These are phyloP conservation scores for Perca schrenkii DNA, from an alignment of 2,113 vertebrate genomes.

Conservation along the genomic window DNA sequence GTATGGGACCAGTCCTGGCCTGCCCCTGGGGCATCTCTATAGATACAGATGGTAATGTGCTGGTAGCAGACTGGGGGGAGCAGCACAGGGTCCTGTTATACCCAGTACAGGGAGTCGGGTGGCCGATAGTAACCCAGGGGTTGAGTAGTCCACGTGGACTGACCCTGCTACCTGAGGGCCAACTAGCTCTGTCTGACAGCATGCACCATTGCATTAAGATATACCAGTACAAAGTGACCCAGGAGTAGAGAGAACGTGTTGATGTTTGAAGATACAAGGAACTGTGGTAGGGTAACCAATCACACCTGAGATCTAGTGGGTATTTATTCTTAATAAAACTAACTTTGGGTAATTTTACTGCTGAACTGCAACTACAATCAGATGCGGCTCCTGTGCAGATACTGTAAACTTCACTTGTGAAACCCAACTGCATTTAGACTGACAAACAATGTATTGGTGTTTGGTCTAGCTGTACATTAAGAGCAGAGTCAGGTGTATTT, in stretches of 20 bases:
- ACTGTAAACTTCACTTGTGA: neutral
- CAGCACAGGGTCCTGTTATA: conserved; percentile 83
- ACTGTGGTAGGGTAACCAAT: neutral
- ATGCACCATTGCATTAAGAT: conserved; percentile 89
- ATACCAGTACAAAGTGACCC: conserved; percentile 81
- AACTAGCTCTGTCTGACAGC: conserved; percentile 85
- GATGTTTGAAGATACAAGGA: neutral
- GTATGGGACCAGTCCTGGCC: conserved; percentile 80
- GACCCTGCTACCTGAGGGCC: conserved; percentile 78
- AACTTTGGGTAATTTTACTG: neutral
- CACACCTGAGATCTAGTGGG: neutral
- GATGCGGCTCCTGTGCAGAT: neutral
- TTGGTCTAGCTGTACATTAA: neutral
- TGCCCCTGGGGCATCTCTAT: conserved; percentile 87
- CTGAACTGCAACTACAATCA: neutral
- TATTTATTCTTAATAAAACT: neutral
- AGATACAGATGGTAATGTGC: conserved; percentile 81
- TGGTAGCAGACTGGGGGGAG: conserved; percentile 86
- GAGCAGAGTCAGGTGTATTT: neutral
- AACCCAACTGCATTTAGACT: neutral
- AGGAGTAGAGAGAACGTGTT: conserved; percentile 15
- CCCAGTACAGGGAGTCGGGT: conserved; percentile 76
- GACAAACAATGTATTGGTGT: neutral
- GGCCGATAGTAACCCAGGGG: conserved; percentile 77
- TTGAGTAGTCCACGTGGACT: conserved; percentile 86